phyloP scores from a whole-genome alignment of 2,113 vertebrate genomes.

The Phylloscopus trochilus region DNA sequence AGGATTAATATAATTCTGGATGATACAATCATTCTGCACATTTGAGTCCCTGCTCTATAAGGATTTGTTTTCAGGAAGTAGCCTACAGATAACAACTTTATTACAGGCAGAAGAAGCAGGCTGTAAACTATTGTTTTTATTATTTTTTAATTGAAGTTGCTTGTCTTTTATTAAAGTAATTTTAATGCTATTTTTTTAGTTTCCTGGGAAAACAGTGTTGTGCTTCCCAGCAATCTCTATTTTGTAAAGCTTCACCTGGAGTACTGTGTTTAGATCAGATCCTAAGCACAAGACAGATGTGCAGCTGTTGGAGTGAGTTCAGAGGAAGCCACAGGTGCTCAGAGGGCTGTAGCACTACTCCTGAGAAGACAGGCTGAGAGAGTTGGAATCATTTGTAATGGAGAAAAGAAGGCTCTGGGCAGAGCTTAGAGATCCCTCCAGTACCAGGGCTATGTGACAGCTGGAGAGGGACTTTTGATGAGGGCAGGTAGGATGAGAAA shows the following conservation, averaged over 20 bases:
- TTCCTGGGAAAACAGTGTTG: neutral
- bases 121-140: neutral
- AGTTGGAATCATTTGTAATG: neutral
- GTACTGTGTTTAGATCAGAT: fast-evolving
- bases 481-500: neutral
- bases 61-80: constrained; percentile 8
- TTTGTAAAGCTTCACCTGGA: neutral
- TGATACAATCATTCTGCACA: constrained; percentile 10
- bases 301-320: neutral
- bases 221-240: neutral
- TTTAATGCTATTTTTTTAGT: neutral
- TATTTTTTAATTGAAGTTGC: neutral
- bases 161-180: neutral
- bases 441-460: neutral
- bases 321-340: neutral
- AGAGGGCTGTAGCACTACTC: neutral
- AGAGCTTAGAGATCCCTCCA: neutral
- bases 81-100: neutral
- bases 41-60: neutral
- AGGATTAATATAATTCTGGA: neutral
- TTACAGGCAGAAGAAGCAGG: neutral
- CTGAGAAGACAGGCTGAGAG: neutral
- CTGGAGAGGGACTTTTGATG: neutral
- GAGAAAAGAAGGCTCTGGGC: neutral
- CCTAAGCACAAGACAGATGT: neutral